A percentile compares a stretch with the other conserved stretches of the same genome.
phyloP scores from a whole-genome alignment of 92 coral and sea anemone genomes.

The Epizoanthus scotinus region DNA sequence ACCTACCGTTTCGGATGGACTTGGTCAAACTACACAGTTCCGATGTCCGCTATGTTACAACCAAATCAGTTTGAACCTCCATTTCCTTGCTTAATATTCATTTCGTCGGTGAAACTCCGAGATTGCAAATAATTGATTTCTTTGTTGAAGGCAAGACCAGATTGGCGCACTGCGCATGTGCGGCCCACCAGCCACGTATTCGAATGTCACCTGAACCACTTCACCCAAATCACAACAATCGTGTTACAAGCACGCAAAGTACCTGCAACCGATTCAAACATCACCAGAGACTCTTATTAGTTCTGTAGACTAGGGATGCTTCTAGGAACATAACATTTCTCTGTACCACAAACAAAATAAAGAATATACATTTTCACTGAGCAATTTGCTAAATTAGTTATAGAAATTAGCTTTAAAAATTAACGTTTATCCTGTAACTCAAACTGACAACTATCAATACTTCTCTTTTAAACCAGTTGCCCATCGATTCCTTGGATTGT shows the following conservation, averaged over 20 bases:
- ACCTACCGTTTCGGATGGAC: constrained; percentile 51
- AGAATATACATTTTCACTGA: too few relatives aligned
- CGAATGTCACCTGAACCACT: constrained; percentile 62
- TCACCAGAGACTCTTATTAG: too few relatives aligned
- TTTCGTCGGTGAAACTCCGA: constrained; percentile 48
- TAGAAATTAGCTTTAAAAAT: too few relatives aligned
- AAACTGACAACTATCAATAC: too few relatives aligned
- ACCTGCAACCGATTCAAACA: neutral
- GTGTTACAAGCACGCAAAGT: constrained; percentile 10
- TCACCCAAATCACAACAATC: constrained; percentile 16
- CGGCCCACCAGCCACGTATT: constrained; percentile 76
- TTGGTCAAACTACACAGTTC: constrained; percentile 1
- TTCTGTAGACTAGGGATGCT: too few relatives aligned
- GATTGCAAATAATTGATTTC: constrained; percentile 65
- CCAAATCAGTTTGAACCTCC: constrained; percentile 44
- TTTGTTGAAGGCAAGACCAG: constrained; percentile 72
- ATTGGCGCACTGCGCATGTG: constrained; percentile 69
- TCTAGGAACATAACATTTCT: too few relatives aligned
- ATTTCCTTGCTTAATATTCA: constrained; percentile 55
- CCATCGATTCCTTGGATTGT: too few relatives aligned
- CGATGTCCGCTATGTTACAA: constrained; percentile 40
- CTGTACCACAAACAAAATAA: too few relatives aligned
- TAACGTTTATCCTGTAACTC: too few relatives aligned
- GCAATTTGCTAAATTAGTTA: too few relatives aligned
- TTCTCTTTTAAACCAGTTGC: too few relatives aligned